Percentiles rank a stretch among this genome's conserved stretches.
These are phyloP conservation scores for Sciaenops ocellatus DNA, from an alignment of 2,797 vertebrate genomes.

Conservation along the genomic window DNA sequence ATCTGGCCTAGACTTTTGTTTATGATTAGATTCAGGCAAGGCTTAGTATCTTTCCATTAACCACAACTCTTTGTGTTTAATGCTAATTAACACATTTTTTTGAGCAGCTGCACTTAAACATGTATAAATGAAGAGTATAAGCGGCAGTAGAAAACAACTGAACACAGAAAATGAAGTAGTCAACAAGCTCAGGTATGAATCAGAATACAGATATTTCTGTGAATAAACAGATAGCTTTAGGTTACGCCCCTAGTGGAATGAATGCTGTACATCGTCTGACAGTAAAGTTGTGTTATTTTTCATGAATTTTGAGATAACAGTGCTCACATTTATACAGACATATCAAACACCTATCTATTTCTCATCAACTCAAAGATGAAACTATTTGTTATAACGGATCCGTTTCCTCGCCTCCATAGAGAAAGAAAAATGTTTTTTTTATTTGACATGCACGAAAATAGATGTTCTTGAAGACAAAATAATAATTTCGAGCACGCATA, in stretches of 20 bases:
- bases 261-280: not conserved
- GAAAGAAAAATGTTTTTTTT: not conserved
- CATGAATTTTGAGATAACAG: not conserved
- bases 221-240: not conserved
- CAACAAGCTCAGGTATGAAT: not conserved
- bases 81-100: not conserved
- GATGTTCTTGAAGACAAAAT: constrained; percentile 31
- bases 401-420: constrained; percentile 6
- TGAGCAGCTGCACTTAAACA: not conserved
- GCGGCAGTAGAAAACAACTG: not conserved
- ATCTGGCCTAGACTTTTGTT: not conserved
- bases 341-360: constrained; percentile 8
- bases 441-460: constrained; percentile 53
- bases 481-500: constrained; percentile 41
- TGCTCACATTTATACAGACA: not conserved
- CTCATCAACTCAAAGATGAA: constrained; percentile 6
- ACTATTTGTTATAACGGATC: not conserved
- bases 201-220: not conserved
- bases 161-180: not conserved
- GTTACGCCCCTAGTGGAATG: not conserved
- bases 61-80: not conserved
- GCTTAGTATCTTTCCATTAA: not conserved
- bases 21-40: not conserved
- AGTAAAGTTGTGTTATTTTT: not conserved
- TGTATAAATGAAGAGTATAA: not conserved